Evolutionary conservation across 2,888 invertebrate species (phyloP), one percentile per base, ranked within the genome.

Genomic region (Flexamia atlantica): DNA sequence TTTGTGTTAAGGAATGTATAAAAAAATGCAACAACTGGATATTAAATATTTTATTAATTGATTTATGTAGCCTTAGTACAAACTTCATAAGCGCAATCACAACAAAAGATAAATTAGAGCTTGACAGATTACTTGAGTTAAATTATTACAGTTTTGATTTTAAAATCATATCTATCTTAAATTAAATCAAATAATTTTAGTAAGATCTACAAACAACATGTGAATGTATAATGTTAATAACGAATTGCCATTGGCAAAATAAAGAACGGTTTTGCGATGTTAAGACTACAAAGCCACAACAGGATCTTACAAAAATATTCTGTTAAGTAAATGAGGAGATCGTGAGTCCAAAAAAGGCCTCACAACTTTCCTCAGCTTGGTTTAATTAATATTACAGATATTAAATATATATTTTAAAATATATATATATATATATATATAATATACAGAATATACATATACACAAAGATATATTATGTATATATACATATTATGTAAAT

Each of bases 11-110:
- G 53, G 53, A 53, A 53, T 23, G 23, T 5, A 53, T 53, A 10
- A 53, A 53, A 53, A 14, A 46, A 53, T 23, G 5, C 20, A 23
- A 9, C 20, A 20, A 17, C n/a, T 57, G 79, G 25, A 57, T 79
- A 79, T 32, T 79, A 79, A 79, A 79, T 36, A 57, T 50, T 79
- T 79, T 79, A 79, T 79, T 79, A 57, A 79, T 79, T 57, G 20
- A 79, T 79, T 30, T 57, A 57, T 30, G 50, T 79, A 79, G 79
- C 57, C 57, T 79, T 79, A 79, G 50, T 79, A 79, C 79, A 79
- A 46, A 23, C 50, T 76, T 57, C 28, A 25, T 57, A 79, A 79
- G 79, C 79, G 53, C 79, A 79, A 79, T 79, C 79, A 79, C 79
- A 79, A 53, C 57, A 79, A 57, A 79, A 79, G 57, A n/a, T 76